Percentiles rank a stretch among this genome's conserved stretches.
phyloP scores from a whole-genome alignment of 2,113 vertebrate species.

The Petrocephalus zakoni region DNA sequence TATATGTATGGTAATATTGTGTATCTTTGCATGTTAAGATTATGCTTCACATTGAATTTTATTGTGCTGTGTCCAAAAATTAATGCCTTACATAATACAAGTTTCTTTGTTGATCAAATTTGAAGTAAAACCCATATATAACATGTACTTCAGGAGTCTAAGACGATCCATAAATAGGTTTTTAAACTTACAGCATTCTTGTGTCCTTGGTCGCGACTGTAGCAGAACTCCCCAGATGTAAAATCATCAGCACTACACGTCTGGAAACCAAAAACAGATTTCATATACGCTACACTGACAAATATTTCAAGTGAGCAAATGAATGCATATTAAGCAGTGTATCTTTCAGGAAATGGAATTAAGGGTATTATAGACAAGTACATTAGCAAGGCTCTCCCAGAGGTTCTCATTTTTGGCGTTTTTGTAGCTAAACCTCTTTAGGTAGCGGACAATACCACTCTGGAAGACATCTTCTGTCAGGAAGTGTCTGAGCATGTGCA shows the following conservation, averaged over 20 bases:
- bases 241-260: conserved; percentile 69
- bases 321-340: background rate
- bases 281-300: background rate
- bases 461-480: conserved; percentile 66
- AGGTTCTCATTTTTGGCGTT: conserved; percentile 67
- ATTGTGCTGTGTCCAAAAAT: background rate
- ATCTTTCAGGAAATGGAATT: background rate
- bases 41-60: background rate
- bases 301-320: background rate
- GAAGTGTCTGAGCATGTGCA: conserved; percentile 69
- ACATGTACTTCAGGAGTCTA: background rate
- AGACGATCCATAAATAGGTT: background rate
- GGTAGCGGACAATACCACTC: conserved; percentile 64
- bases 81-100: background rate
- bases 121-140: background rate
- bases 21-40: background rate
- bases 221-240: conserved; percentile 60
- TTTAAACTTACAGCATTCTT: conserved; percentile 59
- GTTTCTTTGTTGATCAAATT: background rate
- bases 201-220: conserved; percentile 52
- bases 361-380: conserved; percentile 31
- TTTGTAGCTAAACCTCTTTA: conserved; percentile 61
- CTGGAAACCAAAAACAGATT: conserved; percentile 38
- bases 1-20: background rate
- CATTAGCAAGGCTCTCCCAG: conserved; percentile 65